Conservation (phyloP, 1,140 invertebrate species). For the Drosophila mayri region DNA sequence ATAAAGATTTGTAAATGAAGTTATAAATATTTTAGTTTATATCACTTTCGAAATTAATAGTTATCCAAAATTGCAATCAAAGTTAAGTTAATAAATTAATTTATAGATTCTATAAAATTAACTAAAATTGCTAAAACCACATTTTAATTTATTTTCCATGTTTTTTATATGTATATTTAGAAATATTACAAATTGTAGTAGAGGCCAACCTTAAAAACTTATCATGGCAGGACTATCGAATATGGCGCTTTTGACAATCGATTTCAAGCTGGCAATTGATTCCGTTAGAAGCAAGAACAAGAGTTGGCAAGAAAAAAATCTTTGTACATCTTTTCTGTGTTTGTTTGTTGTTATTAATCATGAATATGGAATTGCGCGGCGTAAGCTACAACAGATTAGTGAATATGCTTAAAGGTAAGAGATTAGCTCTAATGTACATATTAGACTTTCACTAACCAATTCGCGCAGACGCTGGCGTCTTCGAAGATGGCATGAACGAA, state of each 20-base stretch:
- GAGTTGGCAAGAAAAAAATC: neutral
- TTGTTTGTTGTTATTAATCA: neutral
- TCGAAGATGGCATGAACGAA: conserved; percentile 61
- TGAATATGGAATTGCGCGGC: conserved; percentile 45
- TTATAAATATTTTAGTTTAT: no score
- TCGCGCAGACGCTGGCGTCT: conserved; percentile 46
- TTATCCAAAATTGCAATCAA: no score
- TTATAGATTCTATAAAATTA: no score
- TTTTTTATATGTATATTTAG: no score
- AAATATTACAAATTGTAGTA: neutral
- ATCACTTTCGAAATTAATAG: no score
- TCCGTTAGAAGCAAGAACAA: conserved; percentile 26
- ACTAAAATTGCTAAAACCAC: no score
- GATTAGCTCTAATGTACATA: neutral
- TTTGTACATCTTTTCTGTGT: neutral
- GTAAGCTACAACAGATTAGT: conserved; percentile 8
- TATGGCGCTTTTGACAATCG: neutral
- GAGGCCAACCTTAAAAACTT: neutral
- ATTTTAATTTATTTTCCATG: no score
- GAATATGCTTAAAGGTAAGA: conserved; percentile 19
- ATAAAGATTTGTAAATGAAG: no score
- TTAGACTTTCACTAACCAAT: neutral
- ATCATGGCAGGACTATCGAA: conserved; percentile 12
- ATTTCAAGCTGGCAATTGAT: neutral
- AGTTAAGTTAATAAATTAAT: no score